Percentiles rank a stretch among this genome's conserved stretches.
Evolutionary conservation across 2,113 vertebrate genomes (phyloP).

Genomic region (Cygnus buccinator): DNA sequence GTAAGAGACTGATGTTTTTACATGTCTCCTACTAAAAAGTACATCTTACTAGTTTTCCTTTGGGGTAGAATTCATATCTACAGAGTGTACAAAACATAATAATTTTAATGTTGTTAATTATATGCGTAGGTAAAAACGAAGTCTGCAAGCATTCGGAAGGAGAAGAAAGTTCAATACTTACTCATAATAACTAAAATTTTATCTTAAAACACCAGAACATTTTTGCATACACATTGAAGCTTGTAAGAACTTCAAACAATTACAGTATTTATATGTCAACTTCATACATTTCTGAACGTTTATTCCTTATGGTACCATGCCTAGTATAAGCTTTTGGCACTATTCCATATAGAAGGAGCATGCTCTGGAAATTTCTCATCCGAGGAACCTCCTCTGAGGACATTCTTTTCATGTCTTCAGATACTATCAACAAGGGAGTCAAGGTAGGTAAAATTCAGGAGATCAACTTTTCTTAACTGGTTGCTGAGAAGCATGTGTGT

Average conservation of each 20-base stretch:
- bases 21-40: neutral
- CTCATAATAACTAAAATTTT: neutral
- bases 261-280: neutral
- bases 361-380: neutral
- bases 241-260: neutral
- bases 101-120: neutral
- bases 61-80: neutral
- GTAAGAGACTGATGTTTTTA: neutral
- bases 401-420: neutral
- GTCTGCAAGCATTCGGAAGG: neutral
- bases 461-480: neutral
- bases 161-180: neutral
- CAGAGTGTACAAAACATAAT: neutral
- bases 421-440: neutral
- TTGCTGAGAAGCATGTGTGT: neutral
- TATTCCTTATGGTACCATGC: neutral
- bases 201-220: neutral
- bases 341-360: neutral
- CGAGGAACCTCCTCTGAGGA: neutral
- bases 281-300: neutral
- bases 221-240: neutral
- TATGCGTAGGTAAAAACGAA: neutral
- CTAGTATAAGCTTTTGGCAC: neutral
- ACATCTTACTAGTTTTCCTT: neutral
- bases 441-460: neutral